phyloP scores from a whole-genome alignment of 1,140 invertebrate genomes.

The Anoplolepis gracilipes region DNA sequence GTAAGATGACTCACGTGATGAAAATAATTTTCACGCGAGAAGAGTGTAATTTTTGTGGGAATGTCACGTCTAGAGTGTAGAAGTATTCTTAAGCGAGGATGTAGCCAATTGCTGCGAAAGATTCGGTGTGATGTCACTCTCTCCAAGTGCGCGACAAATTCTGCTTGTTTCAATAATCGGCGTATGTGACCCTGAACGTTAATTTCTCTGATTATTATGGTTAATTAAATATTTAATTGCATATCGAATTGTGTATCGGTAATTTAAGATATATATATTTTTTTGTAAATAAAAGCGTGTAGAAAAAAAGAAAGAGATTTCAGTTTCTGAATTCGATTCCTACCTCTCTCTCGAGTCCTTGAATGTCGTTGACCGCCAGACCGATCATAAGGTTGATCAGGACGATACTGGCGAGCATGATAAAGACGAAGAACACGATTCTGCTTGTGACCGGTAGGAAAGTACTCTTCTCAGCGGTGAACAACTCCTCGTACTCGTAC shows the following conservation, averaged over 20 bases:
- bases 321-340: conserved; percentile 39
- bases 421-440: conserved; percentile 87
- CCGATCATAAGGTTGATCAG: conserved; percentile 86
- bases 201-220: conserved; percentile 59
- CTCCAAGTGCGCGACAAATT: conserved; percentile 83
- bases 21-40: conserved; percentile 60
- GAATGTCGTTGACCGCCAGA: conserved; percentile 89
- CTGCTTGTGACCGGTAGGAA: conserved; percentile 81
- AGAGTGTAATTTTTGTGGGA: conserved; percentile 66
- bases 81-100: conserved; percentile 51
- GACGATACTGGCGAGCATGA: conserved; percentile 88
- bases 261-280: neutral
- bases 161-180: conserved; percentile 82
- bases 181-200: conserved; percentile 79
- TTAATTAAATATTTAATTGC: no score
- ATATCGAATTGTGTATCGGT: neutral
- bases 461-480: conserved; percentile 60
- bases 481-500: conserved; percentile 84
- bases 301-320: neutral
- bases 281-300: neutral
- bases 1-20: neutral
- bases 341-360: conserved; percentile 85
- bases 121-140: conserved; percentile 70
- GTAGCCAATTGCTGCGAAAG: conserved; percentile 66
- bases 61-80: conserved; percentile 62